Percentiles rank a stretch among this genome's conserved stretches.
phyloP scores from a whole-genome alignment of 2,888 invertebrate genomes.

The Apodemia duryi region DNA sequence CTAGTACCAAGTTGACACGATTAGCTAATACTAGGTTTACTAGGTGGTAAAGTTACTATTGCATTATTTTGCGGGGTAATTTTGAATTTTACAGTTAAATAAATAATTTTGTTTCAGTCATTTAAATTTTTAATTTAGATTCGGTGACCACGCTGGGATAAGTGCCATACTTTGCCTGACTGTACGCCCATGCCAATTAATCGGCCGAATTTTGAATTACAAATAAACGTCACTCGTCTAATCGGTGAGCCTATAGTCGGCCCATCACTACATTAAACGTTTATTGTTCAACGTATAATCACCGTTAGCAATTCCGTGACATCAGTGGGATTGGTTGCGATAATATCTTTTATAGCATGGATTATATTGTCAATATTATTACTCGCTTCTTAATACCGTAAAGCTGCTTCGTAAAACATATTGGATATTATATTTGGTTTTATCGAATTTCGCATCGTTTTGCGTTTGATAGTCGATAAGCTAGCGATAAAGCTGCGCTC shows the following conservation, averaged over 20 bases:
- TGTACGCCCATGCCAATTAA: no score
- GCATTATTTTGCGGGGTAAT: no score
- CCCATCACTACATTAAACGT: not conserved
- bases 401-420: constrained; percentile 72
- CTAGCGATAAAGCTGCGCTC: not conserved
- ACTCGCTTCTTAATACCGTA: constrained; percentile 74
- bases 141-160: no score
- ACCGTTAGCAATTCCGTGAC: constrained; percentile 35
- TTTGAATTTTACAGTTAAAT: no score
- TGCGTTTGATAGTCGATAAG: not conserved
- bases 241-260: not conserved
- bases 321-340: constrained; percentile 62
- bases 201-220: no score
- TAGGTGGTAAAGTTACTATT: no score
- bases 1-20: no score
- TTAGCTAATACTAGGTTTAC: no score
- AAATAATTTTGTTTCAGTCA: no score
- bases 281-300: not conserved
- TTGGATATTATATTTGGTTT: constrained; percentile 61
- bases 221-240: not conserved
- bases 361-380: constrained; percentile 76
- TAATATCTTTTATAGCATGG: constrained; percentile 64
- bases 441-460: not conserved
- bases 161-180: no score
- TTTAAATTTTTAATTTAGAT: no score